Base-by-base conservation (phyloP, 2,888 invertebrate genomes). In the Hecatera dysodea region DNA sequence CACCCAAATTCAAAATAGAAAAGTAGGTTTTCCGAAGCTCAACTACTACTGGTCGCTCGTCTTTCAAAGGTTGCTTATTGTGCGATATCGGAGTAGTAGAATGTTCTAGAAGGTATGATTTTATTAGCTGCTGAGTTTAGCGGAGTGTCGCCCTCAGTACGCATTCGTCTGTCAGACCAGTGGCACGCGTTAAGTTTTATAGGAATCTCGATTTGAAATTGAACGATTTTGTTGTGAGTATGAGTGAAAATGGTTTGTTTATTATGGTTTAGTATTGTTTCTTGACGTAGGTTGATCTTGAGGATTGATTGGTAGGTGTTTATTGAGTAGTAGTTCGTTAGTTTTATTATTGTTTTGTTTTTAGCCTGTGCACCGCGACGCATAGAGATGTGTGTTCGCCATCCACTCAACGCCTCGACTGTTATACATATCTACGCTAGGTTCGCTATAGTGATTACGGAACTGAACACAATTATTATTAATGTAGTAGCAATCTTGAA, bases 41-140 rank as follows among this genome's bases (percentile, higher is more conserved):
- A 61, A 36, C n/a, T 44, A 64, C n/a, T 9, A 48, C 27, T 82
- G 74, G 82, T 66, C 68, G 66, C 24, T 72, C 48, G 77, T 72
- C 50, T 77, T 88, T 86, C 67, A 81, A 78, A 82, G 89, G 88
- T 64, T 90, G 85, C 88, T 72, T 84, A 84, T 90, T 89, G 87
- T 89, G 71, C 77, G 77, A 72, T 84, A 82, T 83, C 68, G 79
- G 78, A 78, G 65, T 62, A 72, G 78, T 80, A 75, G 83, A 86
- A 77, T 57, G 75, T 85, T 88, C 87, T 79, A 85, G 86, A 86
- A 78, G 65, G 70, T 82, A 75, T 67, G 66, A 67, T 70, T 76
- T 79, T 75, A 76, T 83, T 75, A 72, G 60, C 44, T 59, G 44
- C 19, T 56, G 42, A 42, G 52, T 71, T 65, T 55, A 62, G 66